These are phyloP conservation scores for Dipodomys spectabilis DNA, from an alignment of 2,113 vertebrate species.

Conservation along the genomic window DNA sequence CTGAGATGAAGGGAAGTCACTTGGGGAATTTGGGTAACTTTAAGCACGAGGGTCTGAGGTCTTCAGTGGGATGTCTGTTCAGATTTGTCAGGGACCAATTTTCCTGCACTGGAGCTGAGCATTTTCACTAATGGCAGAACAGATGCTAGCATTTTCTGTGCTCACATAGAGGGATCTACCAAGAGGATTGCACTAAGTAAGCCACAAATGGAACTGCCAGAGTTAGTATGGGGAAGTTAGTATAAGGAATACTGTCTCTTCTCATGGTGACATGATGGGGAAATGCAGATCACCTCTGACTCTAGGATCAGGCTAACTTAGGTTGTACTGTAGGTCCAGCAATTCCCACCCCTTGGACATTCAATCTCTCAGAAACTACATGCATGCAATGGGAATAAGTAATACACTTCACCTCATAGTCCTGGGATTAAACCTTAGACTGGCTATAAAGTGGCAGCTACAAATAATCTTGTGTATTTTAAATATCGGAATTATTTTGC, in stretches of 20 bases:
- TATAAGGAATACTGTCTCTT: not conserved
- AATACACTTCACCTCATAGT: not conserved
- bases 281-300: not conserved
- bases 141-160: not conserved
- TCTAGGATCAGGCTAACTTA: not conserved
- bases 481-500: not conserved
- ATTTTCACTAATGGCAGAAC: not conserved
- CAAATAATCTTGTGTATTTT: not conserved
- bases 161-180: not conserved
- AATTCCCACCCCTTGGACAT: accelerated
- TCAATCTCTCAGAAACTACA: not conserved
- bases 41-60: not conserved
- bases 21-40: not conserved
- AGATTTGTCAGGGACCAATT: not conserved
- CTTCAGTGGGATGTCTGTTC: not conserved
- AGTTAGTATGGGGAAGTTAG: not conserved
- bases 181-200: not conserved
- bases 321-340: accelerated
- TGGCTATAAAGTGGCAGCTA: not conserved
- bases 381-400: not conserved
- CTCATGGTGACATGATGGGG: not conserved
- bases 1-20: not conserved
- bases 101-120: not conserved
- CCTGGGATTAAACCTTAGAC: not conserved
- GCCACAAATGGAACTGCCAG: too few species aligned